These are phyloP conservation scores for Pangasius macronema DNA, from an alignment of 2,797 vertebrate species.

Conservation along the genomic window DNA sequence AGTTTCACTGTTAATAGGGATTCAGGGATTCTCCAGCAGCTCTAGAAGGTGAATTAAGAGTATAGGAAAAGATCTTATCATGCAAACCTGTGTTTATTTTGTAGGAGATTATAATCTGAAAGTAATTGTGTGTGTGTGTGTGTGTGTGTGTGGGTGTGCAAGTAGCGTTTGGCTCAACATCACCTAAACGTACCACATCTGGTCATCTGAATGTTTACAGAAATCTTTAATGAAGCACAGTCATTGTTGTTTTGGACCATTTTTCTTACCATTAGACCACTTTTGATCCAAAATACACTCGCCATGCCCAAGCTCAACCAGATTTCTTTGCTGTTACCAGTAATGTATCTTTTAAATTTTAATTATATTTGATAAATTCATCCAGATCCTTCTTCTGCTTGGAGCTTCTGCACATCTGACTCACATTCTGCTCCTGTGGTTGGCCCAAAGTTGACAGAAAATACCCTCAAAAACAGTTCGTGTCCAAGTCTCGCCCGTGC, in stretches of 20 bases:
- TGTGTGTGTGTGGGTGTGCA: background rate
- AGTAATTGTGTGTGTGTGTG: background rate
- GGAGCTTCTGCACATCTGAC: background rate
- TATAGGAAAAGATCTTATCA: conserved; percentile 3
- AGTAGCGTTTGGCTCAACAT: background rate
- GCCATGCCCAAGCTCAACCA: background rate
- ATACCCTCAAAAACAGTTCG: background rate
- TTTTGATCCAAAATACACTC: background rate
- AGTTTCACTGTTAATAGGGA: conserved; percentile 4
- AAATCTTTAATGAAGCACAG: background rate
- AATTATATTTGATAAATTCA: background rate
- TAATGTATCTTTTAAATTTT: background rate
- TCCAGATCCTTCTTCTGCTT: background rate
- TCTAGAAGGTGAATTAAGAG: background rate
- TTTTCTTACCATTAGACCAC: background rate
- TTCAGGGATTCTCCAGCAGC: conserved; percentile 14
- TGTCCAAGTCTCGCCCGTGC: no score
- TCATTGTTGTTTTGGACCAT: background rate
- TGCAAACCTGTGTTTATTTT: conserved; percentile 20
- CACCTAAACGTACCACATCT: conserved; percentile 2
- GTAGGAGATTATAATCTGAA: conserved; percentile 9
- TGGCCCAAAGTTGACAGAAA: background rate
- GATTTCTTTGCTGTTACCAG: background rate
- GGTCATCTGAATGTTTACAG: conserved; percentile 19
- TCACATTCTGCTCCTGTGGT: background rate